Evolutionary conservation across 1,140 invertebrate genomes (phyloP).

Genomic region (Psix sp.): DNA sequence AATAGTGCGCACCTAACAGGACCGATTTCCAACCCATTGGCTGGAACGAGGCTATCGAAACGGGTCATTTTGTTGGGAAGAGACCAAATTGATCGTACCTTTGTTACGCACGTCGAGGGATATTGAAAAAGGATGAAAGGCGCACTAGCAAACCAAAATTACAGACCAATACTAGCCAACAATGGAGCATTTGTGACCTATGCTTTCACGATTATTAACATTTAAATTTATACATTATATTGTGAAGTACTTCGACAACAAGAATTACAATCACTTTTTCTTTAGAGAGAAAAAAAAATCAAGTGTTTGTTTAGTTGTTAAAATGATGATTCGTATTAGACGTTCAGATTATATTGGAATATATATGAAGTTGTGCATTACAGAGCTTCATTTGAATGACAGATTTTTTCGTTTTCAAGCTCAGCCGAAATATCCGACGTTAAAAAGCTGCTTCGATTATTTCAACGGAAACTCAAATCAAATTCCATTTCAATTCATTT

Average conservation of each 20-base stretch:
- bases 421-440: no score
- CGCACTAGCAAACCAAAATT: constrained; percentile 51
- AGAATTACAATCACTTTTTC: constrained; percentile 39
- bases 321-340: constrained; percentile 42
- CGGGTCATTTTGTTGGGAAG: constrained; percentile 53
- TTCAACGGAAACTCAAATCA: no score
- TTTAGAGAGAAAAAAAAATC: constrained; percentile 14
- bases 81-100: constrained; percentile 55
- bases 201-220: constrained; percentile 41
- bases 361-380: not conserved
- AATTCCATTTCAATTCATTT: no score
- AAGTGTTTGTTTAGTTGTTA: constrained; percentile 37
- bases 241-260: constrained; percentile 22
- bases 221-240: constrained; percentile 52
- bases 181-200: constrained; percentile 43
- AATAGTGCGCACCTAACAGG: constrained; percentile 20
- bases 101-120: constrained; percentile 49
- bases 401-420: no score
- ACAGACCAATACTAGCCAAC: constrained; percentile 36
- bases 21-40: constrained; percentile 48
- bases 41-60: constrained; percentile 49
- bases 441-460: no score
- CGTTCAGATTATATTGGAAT: constrained; percentile 5
- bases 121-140: constrained; percentile 52
- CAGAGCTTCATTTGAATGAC: not conserved